Base-by-base conservation (phyloP, 2,797 vertebrate species). In the Streptopelia turtur region DNA sequence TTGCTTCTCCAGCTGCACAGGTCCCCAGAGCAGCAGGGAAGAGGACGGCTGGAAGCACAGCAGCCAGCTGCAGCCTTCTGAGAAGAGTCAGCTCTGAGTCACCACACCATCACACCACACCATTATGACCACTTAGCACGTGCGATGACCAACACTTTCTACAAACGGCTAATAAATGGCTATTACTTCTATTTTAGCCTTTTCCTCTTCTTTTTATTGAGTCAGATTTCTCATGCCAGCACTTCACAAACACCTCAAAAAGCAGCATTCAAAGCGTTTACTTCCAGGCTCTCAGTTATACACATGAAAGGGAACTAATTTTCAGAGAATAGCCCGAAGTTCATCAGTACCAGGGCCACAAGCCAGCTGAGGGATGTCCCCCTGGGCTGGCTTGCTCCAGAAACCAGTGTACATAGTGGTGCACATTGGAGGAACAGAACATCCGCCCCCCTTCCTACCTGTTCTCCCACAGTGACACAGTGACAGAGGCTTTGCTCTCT, bases 41-140 rank as follows among this genome's bases (percentile, higher is more conserved):
- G 25, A 74, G 53, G 49, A 33, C 0, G 3, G 15, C 30, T 89
- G 65, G 45, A 64, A 85, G 31, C 50, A 49, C 9, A 68, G 64
- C 55, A 87, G 30, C 15, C 56, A 74, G 37, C 68, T 92, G 53
- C 56, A 87, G 56, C 23, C 50, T 94, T 81, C 72, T 71, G 59
- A 87, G 37, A 83, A 70, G 49, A 88, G 53, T 77, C 57, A 55
- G 37, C 24, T 93, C 82, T 94, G 92, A 93, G 64, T 95, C 71
- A 89, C 56, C 31, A 43, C 18, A 39, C 15, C 37, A 56, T 49
- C 60, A 33, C 20, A 55, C 35, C 0, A 0, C 33, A 69, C 59
- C n/a, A 10, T 81, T 91, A 81, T 50, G 55, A 39, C 59, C n/a
- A n/a, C 50, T 85, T 85, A 78, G 55, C 47, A 70, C 0, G 2